Base-by-base conservation (phyloP, 2,888 invertebrate species). In the Apotomis capreana region DNA sequence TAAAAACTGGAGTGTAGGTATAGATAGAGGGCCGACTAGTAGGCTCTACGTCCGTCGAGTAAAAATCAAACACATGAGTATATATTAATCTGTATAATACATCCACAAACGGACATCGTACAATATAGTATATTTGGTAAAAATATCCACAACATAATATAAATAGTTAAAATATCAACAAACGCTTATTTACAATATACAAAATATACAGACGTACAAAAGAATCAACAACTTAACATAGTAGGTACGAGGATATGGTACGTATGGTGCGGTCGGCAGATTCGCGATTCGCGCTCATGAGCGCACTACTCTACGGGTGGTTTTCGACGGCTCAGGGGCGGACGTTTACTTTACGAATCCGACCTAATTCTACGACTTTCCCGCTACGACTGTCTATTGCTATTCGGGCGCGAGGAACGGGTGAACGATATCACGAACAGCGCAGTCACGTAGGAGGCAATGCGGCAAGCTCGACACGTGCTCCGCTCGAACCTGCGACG, bases 131-230 rank as follows among this genome's bases (percentile, higher is more conserved):
- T 91, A 91, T 92, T 92, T 92, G 92, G 92, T 91, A 92, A 85
- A 91, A 91, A 91, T 70, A 89, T 88, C 90, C 89, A 92, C 91
- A 92, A 92, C 91, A 86, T 89, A 89, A 84, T 86, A 91, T 92
- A 92, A 92, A 92, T 92, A 91, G 89, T 87, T 89, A 89, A 90
- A 91, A 91, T 90, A 91, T 89, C 86, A 91, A 91, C 90, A 89
- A 84, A 88, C 86, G 89, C 88, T 87, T 91, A 91, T 92, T 87
- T 92, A 90, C 91, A 91, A 90, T 88, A 84, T 90, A 90, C 90
- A 90, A 87, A 88, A 89, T 89, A 89, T 91, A 91, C 90, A 90
- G 83, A 88, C 78, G 82, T 89, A 89, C 81, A 87, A 87, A 89
- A 88, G 79, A 87, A 86, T 88, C 86, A 90, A 89, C 89, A 88